Conservation (phyloP, 2,888 invertebrate genomes). For the Scaptomyza polygonia region DNA sequence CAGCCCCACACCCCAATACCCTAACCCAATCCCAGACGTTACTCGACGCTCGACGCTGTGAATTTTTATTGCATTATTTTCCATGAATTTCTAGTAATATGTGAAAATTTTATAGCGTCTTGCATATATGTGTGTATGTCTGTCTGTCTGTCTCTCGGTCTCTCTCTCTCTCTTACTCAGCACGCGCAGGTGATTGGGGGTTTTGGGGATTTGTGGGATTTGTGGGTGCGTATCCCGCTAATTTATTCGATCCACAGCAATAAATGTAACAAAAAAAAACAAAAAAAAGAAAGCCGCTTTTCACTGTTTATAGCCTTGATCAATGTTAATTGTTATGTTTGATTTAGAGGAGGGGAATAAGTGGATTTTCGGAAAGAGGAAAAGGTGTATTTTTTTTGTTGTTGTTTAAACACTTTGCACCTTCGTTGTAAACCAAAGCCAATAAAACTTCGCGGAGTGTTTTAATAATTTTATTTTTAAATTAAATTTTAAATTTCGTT, state of each 20-base stretch:
- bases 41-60: conserved; percentile 66
- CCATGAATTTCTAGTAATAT: conserved; percentile 82
- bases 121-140: conserved; percentile 28
- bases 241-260: conserved; percentile 59
- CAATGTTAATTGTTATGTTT: conserved; percentile 51
- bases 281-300: conserved; percentile 8
- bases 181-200: conserved; percentile 50
- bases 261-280: conserved; percentile 19
- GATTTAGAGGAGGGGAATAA: background rate
- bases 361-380: no score
- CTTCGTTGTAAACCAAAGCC: no score
- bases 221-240: conserved; percentile 28
- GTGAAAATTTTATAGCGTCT: conserved; percentile 69
- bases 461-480: no score
- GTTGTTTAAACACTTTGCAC: no score
- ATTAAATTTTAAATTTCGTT: no score
- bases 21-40: conserved; percentile 21
- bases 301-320: conserved; percentile 29
- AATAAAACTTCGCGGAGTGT: no score
- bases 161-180: conserved; percentile 4
- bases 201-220: conserved; percentile 14
- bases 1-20: background rate
- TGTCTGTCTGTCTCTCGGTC: conserved; percentile 6
- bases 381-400: no score
- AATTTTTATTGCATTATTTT: conserved; percentile 83